Evolutionary conservation across 2,113 vertebrate species (phyloP).

Genomic region (Corythornis cristatus): DNA sequence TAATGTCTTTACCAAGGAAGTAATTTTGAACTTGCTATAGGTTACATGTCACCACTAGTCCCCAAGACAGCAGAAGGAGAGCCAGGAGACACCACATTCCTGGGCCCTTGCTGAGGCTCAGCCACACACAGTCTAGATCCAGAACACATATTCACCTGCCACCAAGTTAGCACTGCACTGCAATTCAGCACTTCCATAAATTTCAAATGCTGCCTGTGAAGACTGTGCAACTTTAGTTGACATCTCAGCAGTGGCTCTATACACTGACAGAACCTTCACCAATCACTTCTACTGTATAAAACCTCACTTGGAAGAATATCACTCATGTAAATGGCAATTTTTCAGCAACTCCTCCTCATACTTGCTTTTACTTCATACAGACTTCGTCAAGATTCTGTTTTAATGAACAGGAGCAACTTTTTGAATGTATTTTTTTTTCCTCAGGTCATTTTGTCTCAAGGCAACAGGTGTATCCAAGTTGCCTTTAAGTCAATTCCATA

Average conservation of each 20-base stretch:
- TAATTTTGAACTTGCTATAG: background rate
- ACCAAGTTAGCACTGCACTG: background rate
- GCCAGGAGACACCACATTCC: background rate
- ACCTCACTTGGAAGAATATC: background rate
- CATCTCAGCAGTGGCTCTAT: background rate
- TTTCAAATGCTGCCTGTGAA: background rate
- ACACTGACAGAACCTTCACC: background rate
- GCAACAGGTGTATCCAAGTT: background rate
- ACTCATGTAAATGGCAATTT: background rate
- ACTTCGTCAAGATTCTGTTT: background rate
- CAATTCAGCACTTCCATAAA: background rate
- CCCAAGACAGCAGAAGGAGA: background rate
- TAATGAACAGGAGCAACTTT: background rate
- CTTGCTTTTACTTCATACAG: background rate
- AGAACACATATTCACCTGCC: background rate
- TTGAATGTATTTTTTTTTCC: background rate
- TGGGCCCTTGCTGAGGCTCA: background rate
- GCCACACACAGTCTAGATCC: background rate
- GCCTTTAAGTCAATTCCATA: background rate
- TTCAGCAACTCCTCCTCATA: background rate
- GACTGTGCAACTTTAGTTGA: fast-evolving
- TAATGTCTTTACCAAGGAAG: background rate
- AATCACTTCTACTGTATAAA: background rate
- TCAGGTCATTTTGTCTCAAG: background rate
- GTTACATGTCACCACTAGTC: background rate